These are phyloP conservation scores for Calidris pugnax DNA, from an alignment of 2,113 vertebrate genomes.

Conservation along the genomic window DNA sequence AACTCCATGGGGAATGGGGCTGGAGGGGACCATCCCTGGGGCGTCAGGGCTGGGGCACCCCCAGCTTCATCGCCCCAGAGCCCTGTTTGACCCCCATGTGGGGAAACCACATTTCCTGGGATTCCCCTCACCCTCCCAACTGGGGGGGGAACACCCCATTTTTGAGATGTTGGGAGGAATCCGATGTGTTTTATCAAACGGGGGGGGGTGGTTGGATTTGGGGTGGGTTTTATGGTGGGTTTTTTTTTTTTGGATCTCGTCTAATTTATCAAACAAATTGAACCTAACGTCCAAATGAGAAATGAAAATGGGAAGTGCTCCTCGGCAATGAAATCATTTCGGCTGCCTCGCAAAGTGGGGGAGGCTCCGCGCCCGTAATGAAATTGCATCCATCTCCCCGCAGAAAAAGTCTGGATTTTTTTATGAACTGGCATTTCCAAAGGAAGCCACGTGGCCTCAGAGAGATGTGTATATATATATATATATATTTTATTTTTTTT, in stretches of 20 bases:
- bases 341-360: neutral
- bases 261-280: slow-evolving; percentile 45
- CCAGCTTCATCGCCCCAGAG: neutral
- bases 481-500: neutral
- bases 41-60: neutral
- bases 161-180: neutral
- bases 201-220: neutral
- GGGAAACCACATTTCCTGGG: neutral
- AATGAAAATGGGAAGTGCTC: slow-evolving; percentile 43
- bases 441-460: neutral
- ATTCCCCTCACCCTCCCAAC: neutral
- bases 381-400: neutral
- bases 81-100: fast-evolving
- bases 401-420: slow-evolving; percentile 37
- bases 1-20: fast-evolving
- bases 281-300: neutral
- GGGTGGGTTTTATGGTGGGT: neutral
- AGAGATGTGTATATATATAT: neutral
- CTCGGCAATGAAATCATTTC: neutral
- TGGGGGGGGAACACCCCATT: fast-evolving
- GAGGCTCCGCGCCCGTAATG: neutral
- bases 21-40: neutral
- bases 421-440: neutral
- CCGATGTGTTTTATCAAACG: fast-evolving
- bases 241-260: neutral